Evolutionary conservation across 2,888 invertebrate species (phyloP).

Genomic region (Beris chalybata): DNA sequence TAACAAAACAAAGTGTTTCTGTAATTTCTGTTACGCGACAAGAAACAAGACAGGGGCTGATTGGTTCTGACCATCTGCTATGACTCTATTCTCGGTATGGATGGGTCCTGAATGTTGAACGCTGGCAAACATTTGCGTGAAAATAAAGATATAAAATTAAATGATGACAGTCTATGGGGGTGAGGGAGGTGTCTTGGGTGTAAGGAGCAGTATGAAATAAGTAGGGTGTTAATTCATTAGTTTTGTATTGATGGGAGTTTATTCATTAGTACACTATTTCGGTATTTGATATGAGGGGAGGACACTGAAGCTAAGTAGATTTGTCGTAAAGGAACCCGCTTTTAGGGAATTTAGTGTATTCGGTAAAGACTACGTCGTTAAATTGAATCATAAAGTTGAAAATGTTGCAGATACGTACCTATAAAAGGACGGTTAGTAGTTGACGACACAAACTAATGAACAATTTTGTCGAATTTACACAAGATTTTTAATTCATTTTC

Average conservation of each 20-base stretch:
- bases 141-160: constrained; percentile 5
- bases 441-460: too few species aligned
- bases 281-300: not conserved
- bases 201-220: constrained; percentile 13
- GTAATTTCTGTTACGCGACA: not conserved
- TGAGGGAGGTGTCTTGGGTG: not conserved
- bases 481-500: too few species aligned
- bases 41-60: not conserved
- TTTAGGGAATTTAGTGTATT: too few species aligned
- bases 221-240: constrained; percentile 28
- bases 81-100: not conserved
- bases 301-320: too few species aligned
- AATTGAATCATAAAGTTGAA: too few species aligned
- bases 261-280: constrained; percentile 17
- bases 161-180: constrained; percentile 1
- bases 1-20: constrained; percentile 6
- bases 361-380: too few species aligned
- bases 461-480: too few species aligned
- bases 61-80: constrained; percentile 5
- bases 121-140: not conserved
- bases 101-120: not conserved
- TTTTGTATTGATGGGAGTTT: constrained; percentile 20
- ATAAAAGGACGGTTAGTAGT: too few species aligned
- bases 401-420: too few species aligned
- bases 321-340: too few species aligned